A percentile compares a stretch with the other conserved stretches of the same genome.
Evolutionary conservation across 2,888 invertebrate genomes (phyloP).

Genomic region (Plebejus melissa): DNA sequence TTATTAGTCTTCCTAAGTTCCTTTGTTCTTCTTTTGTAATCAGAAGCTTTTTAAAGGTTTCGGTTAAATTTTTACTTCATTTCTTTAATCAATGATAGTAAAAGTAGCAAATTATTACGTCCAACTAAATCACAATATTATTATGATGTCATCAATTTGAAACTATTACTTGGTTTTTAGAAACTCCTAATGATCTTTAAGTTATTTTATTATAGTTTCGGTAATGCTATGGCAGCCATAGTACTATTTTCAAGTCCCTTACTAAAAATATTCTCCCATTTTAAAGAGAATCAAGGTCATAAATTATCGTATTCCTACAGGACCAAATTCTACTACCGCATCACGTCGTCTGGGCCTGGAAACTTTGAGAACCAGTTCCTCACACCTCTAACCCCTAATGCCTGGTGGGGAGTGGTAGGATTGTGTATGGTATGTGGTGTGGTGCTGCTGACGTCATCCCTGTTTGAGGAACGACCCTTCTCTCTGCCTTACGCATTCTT

Average conservation of each 20-base stretch:
- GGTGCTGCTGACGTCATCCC: slow-evolving; percentile 53
- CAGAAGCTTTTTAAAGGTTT: neutral
- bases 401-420: slow-evolving; percentile 59
- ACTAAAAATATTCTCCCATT: too few relatives aligned
- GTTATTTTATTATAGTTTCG: too few relatives aligned
- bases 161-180: too few relatives aligned
- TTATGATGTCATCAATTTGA: too few relatives aligned
- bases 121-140: too few relatives aligned
- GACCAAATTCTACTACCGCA: slow-evolving; percentile 58
- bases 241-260: too few relatives aligned
- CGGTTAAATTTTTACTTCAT: too few relatives aligned
- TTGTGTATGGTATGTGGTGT: slow-evolving; percentile 50
- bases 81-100: too few relatives aligned
- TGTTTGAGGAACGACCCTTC: slow-evolving; percentile 51
- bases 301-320: slow-evolving; percentile 42
- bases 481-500: slow-evolving; percentile 55
- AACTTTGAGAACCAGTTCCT: slow-evolving; percentile 68
- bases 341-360: slow-evolving; percentile 56
- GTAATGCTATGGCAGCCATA: too few relatives aligned
- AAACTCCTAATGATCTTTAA: too few relatives aligned
- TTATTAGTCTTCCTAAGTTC: neutral
- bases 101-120: too few relatives aligned
- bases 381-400: slow-evolving; percentile 57
- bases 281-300: too few relatives aligned
- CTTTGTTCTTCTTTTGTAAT: neutral